Conservation (phyloP, 2,888 invertebrate species). For the Sipha maydis region DNA sequence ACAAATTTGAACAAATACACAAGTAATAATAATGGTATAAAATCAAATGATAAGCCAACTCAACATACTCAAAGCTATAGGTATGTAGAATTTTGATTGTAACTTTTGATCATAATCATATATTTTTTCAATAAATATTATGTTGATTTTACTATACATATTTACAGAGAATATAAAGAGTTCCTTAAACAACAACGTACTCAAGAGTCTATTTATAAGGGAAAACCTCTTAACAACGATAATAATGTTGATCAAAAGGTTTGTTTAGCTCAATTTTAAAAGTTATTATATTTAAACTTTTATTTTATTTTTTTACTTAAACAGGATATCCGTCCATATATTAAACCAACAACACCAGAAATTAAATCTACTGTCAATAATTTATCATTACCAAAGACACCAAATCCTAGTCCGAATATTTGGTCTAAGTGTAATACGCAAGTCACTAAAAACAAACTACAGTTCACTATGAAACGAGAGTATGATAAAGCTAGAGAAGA, state of each 20-base stretch:
- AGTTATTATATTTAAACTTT: neutral
- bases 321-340: conserved; percentile 46
- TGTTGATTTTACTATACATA: neutral
- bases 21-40: conserved; percentile 29
- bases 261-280: neutral
- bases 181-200: conserved; percentile 86
- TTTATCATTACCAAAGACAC: conserved; percentile 11
- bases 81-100: neutral
- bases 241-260: conserved; percentile 51
- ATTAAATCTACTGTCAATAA: conserved; percentile 30
- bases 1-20: conserved; percentile 28
- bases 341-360: conserved; percentile 54
- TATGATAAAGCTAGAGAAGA: conserved; percentile 92
- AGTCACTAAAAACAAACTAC: conserved; percentile 76
- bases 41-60: conserved; percentile 53
- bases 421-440: conserved; percentile 68
- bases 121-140: neutral
- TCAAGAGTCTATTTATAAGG: conserved; percentile 70
- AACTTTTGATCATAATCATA: neutral
- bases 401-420: conserved; percentile 16
- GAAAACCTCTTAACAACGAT: conserved; percentile 33
- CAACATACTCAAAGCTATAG: conserved; percentile 63
- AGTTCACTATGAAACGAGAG: conserved; percentile 91
- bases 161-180: conserved; percentile 86
- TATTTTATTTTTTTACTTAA: neutral